Evolutionary conservation across 2,888 invertebrate species (phyloP), one percentile per base, ranked within the genome.

Genomic region (Eristalis pertinax): DNA sequence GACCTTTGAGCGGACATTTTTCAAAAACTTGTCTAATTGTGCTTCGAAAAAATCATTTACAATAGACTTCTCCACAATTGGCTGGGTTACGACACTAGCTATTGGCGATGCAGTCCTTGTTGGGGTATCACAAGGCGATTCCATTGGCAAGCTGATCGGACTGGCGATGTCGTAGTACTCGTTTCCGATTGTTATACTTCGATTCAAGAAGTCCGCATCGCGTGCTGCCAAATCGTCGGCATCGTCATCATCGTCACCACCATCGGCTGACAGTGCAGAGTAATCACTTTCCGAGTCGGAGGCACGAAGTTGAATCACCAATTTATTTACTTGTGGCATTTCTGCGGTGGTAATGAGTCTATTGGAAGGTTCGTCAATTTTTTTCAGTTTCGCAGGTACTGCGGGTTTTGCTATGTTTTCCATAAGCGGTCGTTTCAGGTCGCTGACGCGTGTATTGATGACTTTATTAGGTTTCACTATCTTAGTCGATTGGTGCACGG

Each of bases 401-500:
- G 32, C 1, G 10, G 22, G 0, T 24, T 50, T 74, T 11, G 15
- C 19, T 10, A 24, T 15, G 38, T 22, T 69, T 1, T 86, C 79
- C 10, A 3, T 15, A 0, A 38, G 13, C 11, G 91, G 90, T 5
- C 90, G 90, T 43, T 91, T 91, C 1, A 90, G 77, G 3, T 89
- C 89, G 0, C 89, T 68, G 84, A 89, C 90, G 70, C 56, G 50
- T 4, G 90, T 90, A 69, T 92, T 92, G 19, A 93, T 92, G 0
- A 92, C 90, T 89, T 93, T 93, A 78, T 93, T 93, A 7, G 92
- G 92, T 73, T 92, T 93, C 0, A 93, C 90, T 50, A 92, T 92
- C 89, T 92, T 92, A 0, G 90, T 60, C 24, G 58, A 2, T 2
- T 64, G 76, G 22, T 64, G 67, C 35, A 24, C 41, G 11, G 56